Evolutionary conservation across 2,888 invertebrate species (phyloP).

Genomic region (Trissoscelio sp.): DNA sequence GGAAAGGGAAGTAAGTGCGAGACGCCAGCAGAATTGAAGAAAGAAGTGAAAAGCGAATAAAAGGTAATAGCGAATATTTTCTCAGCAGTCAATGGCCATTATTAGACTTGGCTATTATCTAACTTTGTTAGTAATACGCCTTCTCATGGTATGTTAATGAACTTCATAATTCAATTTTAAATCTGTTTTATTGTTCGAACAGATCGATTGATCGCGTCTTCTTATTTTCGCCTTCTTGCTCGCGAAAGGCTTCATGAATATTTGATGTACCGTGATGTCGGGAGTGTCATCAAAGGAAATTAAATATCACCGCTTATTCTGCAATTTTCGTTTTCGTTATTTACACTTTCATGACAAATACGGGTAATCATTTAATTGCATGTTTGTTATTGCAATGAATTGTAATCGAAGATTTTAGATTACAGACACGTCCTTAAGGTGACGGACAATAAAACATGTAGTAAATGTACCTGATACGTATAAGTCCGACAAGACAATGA

Average conservation of each 20-base stretch:
- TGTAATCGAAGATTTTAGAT: not conserved
- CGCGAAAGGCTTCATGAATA: conserved; percentile 23
- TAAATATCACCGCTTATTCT: not conserved
- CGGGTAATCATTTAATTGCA: not conserved
- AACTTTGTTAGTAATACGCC: conserved; percentile 36
- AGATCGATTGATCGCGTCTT: conserved; percentile 8
- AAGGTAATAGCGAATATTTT: conserved; percentile 58
- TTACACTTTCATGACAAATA: too few relatives aligned
- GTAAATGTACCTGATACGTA: not conserved
- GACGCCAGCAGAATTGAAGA: conserved; percentile 49
- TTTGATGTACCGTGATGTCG: conserved; percentile 7
- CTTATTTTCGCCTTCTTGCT: not conserved
- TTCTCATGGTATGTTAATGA: conserved; percentile 25
- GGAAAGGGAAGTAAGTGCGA: conserved; percentile 58
- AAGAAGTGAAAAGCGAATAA: conserved; percentile 46
- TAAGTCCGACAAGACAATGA: conserved; percentile 30
- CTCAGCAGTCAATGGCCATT: conserved; percentile 41
- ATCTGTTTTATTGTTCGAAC: conserved; percentile 28
- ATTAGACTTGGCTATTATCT: conserved; percentile 44
- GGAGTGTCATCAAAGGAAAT: conserved; percentile 22
- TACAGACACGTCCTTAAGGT: not conserved
- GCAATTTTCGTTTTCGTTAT: not conserved
- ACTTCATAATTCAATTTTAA: conserved; percentile 36
- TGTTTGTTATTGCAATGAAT: not conserved
- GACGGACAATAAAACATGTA: not conserved